A percentile compares a stretch with the other conserved stretches of the same genome.
These are phyloP conservation scores for Archocentrus centrarchus DNA, from an alignment of 2,113 vertebrate species.

Conservation along the genomic window DNA sequence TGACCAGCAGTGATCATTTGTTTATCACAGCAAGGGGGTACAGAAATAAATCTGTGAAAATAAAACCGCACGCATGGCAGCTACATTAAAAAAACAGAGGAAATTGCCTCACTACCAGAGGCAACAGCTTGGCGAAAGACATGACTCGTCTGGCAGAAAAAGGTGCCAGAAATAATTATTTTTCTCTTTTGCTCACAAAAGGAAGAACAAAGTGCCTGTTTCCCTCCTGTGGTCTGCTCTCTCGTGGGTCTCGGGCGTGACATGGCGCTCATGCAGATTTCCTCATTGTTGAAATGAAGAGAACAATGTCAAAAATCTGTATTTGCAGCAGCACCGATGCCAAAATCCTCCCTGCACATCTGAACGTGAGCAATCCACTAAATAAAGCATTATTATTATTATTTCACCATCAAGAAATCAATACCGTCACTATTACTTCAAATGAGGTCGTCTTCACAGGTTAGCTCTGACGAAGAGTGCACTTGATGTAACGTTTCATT, in stretches of 20 bases:
- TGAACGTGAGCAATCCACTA: neutral
- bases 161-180: conserved; percentile 47
- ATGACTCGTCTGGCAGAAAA: conserved; percentile 23
- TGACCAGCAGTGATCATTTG: conserved; percentile 49
- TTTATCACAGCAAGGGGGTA: conserved; percentile 35
- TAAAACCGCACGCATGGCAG: conserved; percentile 42
- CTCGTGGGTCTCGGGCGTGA: neutral
- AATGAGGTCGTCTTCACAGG: neutral
- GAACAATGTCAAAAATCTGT: conserved; percentile 28
- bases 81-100: conserved; percentile 44
- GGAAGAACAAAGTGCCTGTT: conserved; percentile 17
- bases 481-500: neutral
- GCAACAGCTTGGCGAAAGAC: conserved; percentile 51
- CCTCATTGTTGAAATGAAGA: conserved; percentile 6
- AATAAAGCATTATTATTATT: neutral
- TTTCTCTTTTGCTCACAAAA: conserved; percentile 20
- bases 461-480: rapidly evolving
- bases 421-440: neutral
- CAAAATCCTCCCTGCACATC: neutral
- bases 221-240: conserved; percentile 14
- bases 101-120: conserved; percentile 47
- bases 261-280: conserved; percentile 11
- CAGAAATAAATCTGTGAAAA: conserved; percentile 39
- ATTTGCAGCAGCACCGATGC: neutral
- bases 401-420: neutral